Conservation (phyloP, 2,888 invertebrate species). For the Agrochola macilenta region DNA sequence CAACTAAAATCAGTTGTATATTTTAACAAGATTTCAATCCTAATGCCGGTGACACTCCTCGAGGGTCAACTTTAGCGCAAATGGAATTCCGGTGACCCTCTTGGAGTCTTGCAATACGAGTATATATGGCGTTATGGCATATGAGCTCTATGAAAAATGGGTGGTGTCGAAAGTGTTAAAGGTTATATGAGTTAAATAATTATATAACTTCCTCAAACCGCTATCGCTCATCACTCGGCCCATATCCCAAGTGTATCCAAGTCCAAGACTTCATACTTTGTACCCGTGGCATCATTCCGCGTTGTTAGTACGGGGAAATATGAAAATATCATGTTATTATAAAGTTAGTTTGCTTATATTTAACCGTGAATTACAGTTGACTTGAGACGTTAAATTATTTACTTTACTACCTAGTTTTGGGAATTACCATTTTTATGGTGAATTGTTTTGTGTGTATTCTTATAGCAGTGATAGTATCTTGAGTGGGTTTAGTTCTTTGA, state of each 20-base stretch:
- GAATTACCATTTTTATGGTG: constrained; percentile 1
- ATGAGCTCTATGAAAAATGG: too few species aligned
- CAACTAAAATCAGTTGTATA: too few species aligned
- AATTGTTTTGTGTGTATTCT: neutral
- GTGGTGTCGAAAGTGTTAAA: too few species aligned
- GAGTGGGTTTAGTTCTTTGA: neutral
- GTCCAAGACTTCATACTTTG: constrained; percentile 82
- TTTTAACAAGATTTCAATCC: too few species aligned
- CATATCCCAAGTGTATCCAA: constrained; percentile 75
- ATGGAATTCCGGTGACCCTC: too few species aligned
- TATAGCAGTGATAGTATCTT: neutral
- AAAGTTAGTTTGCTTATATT: constrained; percentile 76
- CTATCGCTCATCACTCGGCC: constrained; percentile 49
- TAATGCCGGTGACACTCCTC: too few species aligned
- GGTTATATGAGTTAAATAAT: neutral
- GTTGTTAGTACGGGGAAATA: constrained; percentile 82
- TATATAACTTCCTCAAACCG: neutral
- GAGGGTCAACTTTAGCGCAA: too few species aligned
- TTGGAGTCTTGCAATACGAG: too few species aligned
- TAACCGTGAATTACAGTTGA: constrained; percentile 71
- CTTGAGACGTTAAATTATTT: constrained; percentile 57
- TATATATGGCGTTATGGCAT: too few species aligned
- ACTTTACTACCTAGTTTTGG: constrained; percentile 33
- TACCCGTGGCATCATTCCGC: constrained; percentile 79
- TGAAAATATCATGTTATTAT: constrained; percentile 84